phyloP scores from a whole-genome alignment of 1,140 invertebrate genomes.

The Brachionus paranguensis region DNA sequence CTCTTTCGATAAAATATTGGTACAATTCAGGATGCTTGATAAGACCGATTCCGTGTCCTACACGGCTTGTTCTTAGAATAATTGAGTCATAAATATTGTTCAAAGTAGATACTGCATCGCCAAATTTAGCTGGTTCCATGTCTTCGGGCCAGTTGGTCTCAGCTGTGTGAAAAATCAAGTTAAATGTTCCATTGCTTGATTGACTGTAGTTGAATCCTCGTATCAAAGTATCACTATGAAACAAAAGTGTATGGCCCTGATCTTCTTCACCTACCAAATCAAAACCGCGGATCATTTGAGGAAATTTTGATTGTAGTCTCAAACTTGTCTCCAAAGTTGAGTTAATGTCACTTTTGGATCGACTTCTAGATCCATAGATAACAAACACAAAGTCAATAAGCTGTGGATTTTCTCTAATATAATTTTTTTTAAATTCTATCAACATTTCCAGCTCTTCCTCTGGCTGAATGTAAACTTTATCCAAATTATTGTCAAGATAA shows the following conservation, averaged over 20 bases:
- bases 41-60: constrained; percentile 45
- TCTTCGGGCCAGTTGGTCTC: constrained; percentile 47
- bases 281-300: constrained; percentile 44
- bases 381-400: constrained; percentile 33
- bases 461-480: neutral
- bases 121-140: constrained; percentile 41
- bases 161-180: constrained; percentile 43
- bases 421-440: constrained; percentile 1
- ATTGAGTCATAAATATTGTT: constrained; percentile 44
- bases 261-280: constrained; percentile 46
- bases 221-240: constrained; percentile 42
- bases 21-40: constrained; percentile 44
- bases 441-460: neutral
- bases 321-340: neutral
- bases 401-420: neutral
- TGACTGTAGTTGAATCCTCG: constrained; percentile 17
- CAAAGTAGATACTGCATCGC: constrained; percentile 42
- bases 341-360: neutral
- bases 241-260: constrained; percentile 43
- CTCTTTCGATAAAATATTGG: constrained; percentile 41
- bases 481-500: neutral
- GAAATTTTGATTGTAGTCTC: constrained; percentile 43
- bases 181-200: constrained; percentile 39
- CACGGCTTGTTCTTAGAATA: constrained; percentile 42
- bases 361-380: neutral